phyloP scores from a whole-genome alignment of 2,888 invertebrate genomes.

The Sarcophaga rosellei region DNA sequence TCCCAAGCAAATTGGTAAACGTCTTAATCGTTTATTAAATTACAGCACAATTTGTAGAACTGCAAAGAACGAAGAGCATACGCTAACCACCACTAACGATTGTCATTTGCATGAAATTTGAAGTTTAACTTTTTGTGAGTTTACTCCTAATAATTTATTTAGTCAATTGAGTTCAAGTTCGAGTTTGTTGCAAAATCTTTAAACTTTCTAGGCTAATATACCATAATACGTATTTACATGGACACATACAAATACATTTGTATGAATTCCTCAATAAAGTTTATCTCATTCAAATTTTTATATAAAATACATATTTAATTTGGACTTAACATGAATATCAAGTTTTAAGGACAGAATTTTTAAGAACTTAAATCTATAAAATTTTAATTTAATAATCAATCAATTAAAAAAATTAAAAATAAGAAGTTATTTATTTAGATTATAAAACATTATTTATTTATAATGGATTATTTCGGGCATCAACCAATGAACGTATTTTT shows the following conservation, averaged over 20 bases:
- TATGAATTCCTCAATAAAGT: conserved; percentile 25
- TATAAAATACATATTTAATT: background rate
- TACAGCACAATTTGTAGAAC: conserved; percentile 72
- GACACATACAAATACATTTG: background rate
- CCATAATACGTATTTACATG: background rate
- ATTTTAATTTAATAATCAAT: too few species aligned
- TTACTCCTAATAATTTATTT: background rate
- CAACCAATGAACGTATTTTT: conserved; percentile 78
- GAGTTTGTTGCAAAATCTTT: background rate
- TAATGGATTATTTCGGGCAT: conserved; percentile 76
- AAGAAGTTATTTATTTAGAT: background rate
- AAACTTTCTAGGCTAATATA: background rate
- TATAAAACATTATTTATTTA: conserved; percentile 36
- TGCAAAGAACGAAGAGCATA: conserved; percentile 41
- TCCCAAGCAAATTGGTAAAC: conserved; percentile 90
- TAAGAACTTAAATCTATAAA: too few species aligned
- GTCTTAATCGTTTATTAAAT: conserved; percentile 85
- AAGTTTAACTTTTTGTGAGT: background rate
- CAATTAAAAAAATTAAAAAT: too few species aligned
- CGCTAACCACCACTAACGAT: background rate
- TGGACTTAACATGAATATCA: background rate
- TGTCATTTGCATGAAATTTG: conserved; percentile 39
- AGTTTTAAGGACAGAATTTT: too few species aligned
- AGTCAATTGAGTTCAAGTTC: background rate
- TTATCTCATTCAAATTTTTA: background rate